A percentile compares a stretch with the other conserved stretches of the same genome.
phyloP scores from a whole-genome alignment of 1,140 invertebrate species.

The Drosophila arawakana region DNA sequence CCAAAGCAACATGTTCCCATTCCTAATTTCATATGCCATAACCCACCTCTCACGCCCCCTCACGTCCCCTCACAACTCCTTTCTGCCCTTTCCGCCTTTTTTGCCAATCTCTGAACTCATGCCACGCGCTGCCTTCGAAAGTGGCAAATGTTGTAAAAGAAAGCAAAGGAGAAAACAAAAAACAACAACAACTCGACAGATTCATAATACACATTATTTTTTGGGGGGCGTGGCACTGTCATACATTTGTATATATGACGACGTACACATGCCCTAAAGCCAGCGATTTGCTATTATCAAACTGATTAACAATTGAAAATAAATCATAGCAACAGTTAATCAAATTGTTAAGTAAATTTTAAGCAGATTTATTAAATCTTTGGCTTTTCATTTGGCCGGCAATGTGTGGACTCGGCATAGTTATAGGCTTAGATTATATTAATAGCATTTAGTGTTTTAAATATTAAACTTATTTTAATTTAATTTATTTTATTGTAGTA shows the following conservation, averaged over 20 bases:
- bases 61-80: slow-evolving; percentile 7
- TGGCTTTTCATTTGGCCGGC: not conserved
- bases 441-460: too few relatives aligned
- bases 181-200: slow-evolving; percentile 34
- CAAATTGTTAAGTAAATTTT: not conserved
- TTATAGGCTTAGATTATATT: too few relatives aligned
- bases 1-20: slow-evolving; percentile 41
- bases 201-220: not conserved
- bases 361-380: not conserved
- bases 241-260: slow-evolving; percentile 1
- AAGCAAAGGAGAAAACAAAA: slow-evolving; percentile 29
- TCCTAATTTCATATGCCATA: not conserved
- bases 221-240: slow-evolving; percentile 1
- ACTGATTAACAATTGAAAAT: slow-evolving; percentile 6
- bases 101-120: not conserved
- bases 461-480: too few relatives aligned
- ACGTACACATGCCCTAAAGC: slow-evolving; percentile 6
- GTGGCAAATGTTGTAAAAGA: slow-evolving; percentile 67
- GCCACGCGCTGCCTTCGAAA: slow-evolving; percentile 39
- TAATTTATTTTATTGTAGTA: too few relatives aligned
- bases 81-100: not conserved
- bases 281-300: not conserved
- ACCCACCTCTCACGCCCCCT: not conserved
- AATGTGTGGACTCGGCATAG: too few relatives aligned
- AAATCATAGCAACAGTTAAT: slow-evolving; percentile 8